Base-by-base conservation (phyloP, 2,113 vertebrate genomes). In the Gavia stellata region DNA sequence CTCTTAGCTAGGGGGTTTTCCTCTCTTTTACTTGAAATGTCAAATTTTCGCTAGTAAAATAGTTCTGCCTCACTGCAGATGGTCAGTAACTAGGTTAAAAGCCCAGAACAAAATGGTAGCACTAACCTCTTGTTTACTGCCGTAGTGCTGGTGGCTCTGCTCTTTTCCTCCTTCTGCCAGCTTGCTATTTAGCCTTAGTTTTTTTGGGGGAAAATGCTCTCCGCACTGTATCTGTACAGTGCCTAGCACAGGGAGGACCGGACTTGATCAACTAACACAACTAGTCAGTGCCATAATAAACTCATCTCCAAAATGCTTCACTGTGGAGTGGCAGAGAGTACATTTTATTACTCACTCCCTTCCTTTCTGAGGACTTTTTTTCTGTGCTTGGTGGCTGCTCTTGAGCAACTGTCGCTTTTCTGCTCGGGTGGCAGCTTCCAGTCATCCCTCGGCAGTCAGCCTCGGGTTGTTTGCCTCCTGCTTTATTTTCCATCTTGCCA, bases 41-140 rank as follows among this genome's bases (percentile, higher is more conserved):
- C 36, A 1, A 1, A 3, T 17, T 49, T 62, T 49, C 12, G 3
- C 29, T 50, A 8, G 42, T n/a, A 2, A 28, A 19, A 18, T 4
- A 1, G 33, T 38, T 50, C 33, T 59, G 11, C 49, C 55, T 85
- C 29, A 0, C n/a, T 47, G 38, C 38, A 6, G 26, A 6, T 40
- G 26, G 6, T 63, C 55, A 5, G 44, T 36, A 9, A 40, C 0
- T 10, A 25, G 62, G 26, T 17, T 49, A 0, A 17, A 50, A 31
- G 7, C 66, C n/a, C 40, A 14, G 45, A 33, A 11, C 10, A 49
- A 36, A 34, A 10, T 3, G 36, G 50, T 33, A 50, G 33, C 24
- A 2, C 19, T 14, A 10, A 50, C 7, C 47, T 52, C 10, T 34
- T 16, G 4, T 42, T 61, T 21, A 14, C 18, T 47, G 9, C 66